These are phyloP conservation scores for Chymomyza fuscimana DNA, from an alignment of 2,888 invertebrate species.

Conservation along the genomic window DNA sequence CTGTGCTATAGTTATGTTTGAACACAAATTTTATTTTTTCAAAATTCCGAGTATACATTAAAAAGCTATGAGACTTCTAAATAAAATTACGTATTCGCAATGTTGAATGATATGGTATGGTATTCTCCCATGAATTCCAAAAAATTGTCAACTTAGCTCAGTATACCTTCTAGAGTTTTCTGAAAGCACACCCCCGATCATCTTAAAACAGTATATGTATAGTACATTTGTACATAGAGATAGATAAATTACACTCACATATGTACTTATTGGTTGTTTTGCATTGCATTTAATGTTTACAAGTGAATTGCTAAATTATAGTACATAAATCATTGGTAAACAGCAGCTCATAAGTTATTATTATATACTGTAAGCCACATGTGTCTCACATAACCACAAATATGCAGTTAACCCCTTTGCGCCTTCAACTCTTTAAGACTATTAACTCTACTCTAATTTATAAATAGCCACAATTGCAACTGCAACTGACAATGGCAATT, in stretches of 20 bases:
- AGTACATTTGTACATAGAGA: background rate
- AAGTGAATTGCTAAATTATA: background rate
- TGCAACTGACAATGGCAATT: conserved; percentile 66
- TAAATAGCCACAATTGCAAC: background rate
- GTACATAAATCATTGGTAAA: background rate
- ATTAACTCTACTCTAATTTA: background rate
- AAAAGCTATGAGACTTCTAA: no score
- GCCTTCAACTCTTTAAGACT: background rate
- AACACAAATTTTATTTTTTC: no score
- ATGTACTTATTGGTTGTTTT: background rate
- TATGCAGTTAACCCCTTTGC: background rate
- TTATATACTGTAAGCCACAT: background rate
- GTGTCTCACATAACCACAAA: background rate
- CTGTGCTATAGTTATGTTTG: no score
- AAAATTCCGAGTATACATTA: no score
- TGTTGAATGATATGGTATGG: no score
- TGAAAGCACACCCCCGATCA: no score
- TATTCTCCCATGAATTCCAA: no score
- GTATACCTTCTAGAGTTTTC: no score
- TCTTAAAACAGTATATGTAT: background rate
- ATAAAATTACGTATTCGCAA: no score
- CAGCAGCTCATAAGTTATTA: background rate
- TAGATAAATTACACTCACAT: background rate
- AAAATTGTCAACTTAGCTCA: no score
- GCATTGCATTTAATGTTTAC: background rate